Evolutionary conservation across 2,113 vertebrate species (phyloP).

Genomic region (Apteryx owenii): DNA sequence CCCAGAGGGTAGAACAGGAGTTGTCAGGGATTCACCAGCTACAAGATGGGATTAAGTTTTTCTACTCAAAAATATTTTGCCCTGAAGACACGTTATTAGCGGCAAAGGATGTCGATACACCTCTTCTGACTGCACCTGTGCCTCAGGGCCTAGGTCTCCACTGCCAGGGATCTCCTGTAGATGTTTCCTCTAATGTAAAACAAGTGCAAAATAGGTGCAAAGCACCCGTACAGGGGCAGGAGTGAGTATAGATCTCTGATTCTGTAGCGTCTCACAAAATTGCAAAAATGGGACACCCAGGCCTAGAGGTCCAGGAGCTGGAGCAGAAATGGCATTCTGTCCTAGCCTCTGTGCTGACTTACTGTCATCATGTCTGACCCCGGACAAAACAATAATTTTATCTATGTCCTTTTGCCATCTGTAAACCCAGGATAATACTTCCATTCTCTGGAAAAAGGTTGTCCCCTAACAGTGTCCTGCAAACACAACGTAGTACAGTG

Average conservation of each 20-base stretch:
- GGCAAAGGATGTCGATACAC: not conserved
- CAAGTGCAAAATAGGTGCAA: not conserved
- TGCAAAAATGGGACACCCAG: not conserved
- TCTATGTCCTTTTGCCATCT: not conserved
- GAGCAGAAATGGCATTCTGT: not conserved
- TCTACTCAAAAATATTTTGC: not conserved
- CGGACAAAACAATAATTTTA: not conserved
- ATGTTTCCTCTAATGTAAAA: not conserved
- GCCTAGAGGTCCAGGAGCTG: not conserved
- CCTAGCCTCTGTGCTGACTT: not conserved
- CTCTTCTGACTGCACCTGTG: not conserved
- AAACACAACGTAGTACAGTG: not conserved
- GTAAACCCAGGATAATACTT: not conserved
- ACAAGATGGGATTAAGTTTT: not conserved
- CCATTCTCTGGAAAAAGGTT: not conserved
- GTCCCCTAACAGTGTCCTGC: not conserved
- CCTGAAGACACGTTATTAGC: not conserved
- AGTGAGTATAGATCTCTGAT: not conserved
- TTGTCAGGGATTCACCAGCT: not conserved
- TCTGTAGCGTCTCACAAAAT: not conserved
- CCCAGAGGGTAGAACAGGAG: not conserved
- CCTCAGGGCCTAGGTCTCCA: not conserved
- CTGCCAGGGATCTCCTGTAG: not conserved
- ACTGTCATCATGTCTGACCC: not conserved
- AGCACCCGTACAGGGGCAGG: fast-evolving